Conservation (phyloP, 35 echinoderm and acorn worm species). For the Acanthaster planci region DNA sequence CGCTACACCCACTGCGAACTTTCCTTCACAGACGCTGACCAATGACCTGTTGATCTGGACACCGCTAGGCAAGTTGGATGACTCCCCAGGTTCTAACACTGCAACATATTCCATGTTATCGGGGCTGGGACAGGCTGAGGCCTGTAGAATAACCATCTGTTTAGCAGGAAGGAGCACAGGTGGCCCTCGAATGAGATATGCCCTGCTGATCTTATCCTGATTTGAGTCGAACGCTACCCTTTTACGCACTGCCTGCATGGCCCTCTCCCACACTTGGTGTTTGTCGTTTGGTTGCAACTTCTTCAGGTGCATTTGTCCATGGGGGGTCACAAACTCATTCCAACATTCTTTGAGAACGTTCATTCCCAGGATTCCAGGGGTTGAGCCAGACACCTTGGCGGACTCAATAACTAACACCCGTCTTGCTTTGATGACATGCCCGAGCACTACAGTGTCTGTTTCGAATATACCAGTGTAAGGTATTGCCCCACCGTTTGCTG, state of each 20-base stretch:
- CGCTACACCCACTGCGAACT: no score
- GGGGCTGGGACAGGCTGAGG: neutral
- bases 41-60: no score
- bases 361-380: neutral
- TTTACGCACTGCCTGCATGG: neutral
- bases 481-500: neutral
- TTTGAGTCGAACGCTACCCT: neutral
- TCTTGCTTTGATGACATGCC: neutral
- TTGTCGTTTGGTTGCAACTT: neutral
- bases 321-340: neutral
- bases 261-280: neutral
- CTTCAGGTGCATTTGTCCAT: neutral
- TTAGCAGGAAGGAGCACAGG: neutral
- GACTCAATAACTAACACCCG: neutral
- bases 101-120: neutral
- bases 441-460: neutral
- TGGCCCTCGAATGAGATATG: neutral
- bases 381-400: no score
- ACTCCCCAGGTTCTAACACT: neutral
- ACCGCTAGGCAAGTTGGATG: no score
- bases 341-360: neutral
- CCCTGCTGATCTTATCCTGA: neutral
- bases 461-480: neutral
- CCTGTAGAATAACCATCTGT: conserved; percentile 2
- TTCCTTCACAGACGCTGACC: no score